Evolutionary conservation across 1,140 invertebrate genomes (phyloP), one percentile per base, ranked within the genome.

Genomic region (Calosoma granatense): DNA sequence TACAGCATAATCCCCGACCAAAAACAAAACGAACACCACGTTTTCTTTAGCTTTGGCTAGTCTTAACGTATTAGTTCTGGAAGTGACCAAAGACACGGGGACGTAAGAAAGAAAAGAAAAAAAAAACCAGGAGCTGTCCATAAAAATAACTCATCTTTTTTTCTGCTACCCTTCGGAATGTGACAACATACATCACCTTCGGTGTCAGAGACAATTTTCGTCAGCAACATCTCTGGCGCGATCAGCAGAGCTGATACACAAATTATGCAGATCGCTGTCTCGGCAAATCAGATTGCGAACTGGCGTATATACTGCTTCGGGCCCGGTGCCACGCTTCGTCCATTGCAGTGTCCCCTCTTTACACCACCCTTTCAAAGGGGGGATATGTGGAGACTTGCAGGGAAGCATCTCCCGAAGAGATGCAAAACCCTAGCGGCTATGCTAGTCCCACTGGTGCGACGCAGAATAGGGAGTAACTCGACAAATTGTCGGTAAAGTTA

Each of bases 261-360:
- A 47, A 47, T 47, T 47, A 47, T 47, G 41, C 41, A 47, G 41
- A 47, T 47, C 41, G 41, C 41, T 47, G 41, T 47, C 41, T 47
- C 41, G 17, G 17, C 41, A 47, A 47, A 47, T 47, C 41, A 47
- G 41, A 47, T 47, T 47, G 41, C 14, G 26, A 30, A 30, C 26
- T 11, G 4, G 41, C 41, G 41, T 12, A 47, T 47, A 11, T 47
- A 47, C 6, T 47, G 9, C 9, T 47, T 4, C 26, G 14, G 26
- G 26, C 26, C n/a, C n/a, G n/a, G n/a, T n/a, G n/a, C n/a, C n/a
- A n/a, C n/a, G n/a, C 26, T 36, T 36, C 26, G 26, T 36, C 6
- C 6, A 9, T 36, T 36, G 26, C 6, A 36, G 26, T n/a, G n/a
- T n/a, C n/a, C n/a, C n/a, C n/a, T n/a, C n/a, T n/a, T n/a, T n/a